Base-by-base conservation (phyloP, 2,113 vertebrate genomes). In the Entomyzon cyanotis region DNA sequence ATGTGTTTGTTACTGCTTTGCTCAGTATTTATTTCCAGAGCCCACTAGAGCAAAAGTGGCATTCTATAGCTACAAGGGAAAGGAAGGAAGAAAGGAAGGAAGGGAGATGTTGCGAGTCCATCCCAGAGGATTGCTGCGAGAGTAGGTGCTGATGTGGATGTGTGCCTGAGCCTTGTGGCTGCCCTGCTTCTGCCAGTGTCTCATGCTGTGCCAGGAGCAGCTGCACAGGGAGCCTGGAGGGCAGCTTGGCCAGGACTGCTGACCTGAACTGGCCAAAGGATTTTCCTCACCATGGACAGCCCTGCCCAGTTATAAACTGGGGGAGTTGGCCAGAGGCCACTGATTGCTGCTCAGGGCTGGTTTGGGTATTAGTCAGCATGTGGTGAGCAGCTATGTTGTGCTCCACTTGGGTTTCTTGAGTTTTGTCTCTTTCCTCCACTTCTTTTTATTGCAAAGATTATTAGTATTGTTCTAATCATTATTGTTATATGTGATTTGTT, bases 111-210 rank as follows among this genome's bases (percentile, higher is more conserved):
- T 24, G 12, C 15, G 21, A 22, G 19, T 1, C 41, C 1, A 4
- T 58, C 2, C 2, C 2, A 19, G 18, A 56, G 42, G 39, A 16
- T 18, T 50, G 22, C 16, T 76, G 22, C 33, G 28, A 35, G 76
- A 49, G 11, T 12, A 21, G 5, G 1, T 53, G 55, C 12, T n/a
- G 68, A 5, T 1, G 2, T 28, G 41, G 23, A 14, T 12, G 1
- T 7, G 41, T 71, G 58, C 49, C 8, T 27, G 41, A 75, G 58
- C 49, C 8, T 30, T 31, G 8, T 12, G 13, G 25, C 24, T 24
- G 1, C 22, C 15, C 30, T 56, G 65, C 33, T 22, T 16, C 70
- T 70, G 27, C 18, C 10, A 10, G 23, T 15, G 64, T 5, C 19
- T 47, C 4, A 0, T 47, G 64, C 19, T 70, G 15, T 62, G 28